Percentiles rank a stretch among this genome's conserved stretches.
phyloP scores from a whole-genome alignment of 2,888 invertebrate species.

The Apamea monoglypha region DNA sequence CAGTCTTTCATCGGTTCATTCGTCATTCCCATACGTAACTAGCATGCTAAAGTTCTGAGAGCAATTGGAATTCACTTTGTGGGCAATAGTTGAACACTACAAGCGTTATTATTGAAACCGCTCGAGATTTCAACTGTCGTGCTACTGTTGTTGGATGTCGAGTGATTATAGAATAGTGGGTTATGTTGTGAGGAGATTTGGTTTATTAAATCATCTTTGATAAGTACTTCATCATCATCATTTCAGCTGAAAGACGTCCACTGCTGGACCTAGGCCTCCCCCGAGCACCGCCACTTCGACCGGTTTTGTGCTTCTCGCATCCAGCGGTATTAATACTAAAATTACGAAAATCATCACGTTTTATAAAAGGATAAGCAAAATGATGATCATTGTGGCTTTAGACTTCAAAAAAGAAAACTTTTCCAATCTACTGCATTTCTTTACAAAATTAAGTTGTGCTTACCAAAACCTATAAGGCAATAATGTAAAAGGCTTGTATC shows the following conservation, averaged over 20 bases:
- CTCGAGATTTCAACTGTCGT: conserved; percentile 63
- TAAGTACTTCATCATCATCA: background rate
- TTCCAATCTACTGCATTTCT: background rate
- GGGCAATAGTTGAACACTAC: conserved; percentile 58
- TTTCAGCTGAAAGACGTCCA: too few species aligned
- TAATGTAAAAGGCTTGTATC: too few species aligned
- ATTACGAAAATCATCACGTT: background rate
- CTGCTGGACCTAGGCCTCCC: too few species aligned
- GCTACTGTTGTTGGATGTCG: conserved; percentile 18
- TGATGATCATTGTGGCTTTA: background rate
- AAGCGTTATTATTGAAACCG: conserved; percentile 58
- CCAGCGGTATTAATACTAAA: background rate
- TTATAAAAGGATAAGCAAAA: background rate
- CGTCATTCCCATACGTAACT: conserved; percentile 53
- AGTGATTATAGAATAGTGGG: conserved; percentile 9
- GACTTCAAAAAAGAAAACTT: background rate
- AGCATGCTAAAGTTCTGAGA: conserved; percentile 63
- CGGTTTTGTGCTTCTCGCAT: too few species aligned
- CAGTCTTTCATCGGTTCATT: conserved; percentile 37
- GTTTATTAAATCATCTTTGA: background rate
- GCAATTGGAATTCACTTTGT: conserved; percentile 72
- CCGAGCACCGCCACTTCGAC: too few species aligned
- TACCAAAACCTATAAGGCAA: too few species aligned
- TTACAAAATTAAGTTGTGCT: background rate
- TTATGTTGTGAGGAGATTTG: too few species aligned